Evolutionary conservation across 23 tunicate genomes (phyloP).

Genomic region (Ascidia mentula): DNA sequence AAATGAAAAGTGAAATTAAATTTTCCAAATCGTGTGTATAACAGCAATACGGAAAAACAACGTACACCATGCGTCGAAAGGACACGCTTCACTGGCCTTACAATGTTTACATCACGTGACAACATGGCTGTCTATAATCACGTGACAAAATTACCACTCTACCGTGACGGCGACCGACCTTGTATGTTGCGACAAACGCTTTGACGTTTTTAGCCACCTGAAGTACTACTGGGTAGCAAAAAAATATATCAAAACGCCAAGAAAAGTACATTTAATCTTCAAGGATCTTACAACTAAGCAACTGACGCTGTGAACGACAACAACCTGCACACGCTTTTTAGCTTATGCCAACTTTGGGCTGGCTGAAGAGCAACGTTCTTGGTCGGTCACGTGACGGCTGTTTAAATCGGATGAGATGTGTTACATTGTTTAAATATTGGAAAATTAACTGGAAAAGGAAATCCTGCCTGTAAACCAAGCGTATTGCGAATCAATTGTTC

Average conservation of each 20-base stretch:
- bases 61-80: neutral
- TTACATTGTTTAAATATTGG: neutral
- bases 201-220: no score
- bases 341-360: neutral
- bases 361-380: neutral
- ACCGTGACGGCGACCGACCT: neutral
- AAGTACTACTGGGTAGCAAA: no score
- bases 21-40: neutral
- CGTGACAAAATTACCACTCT: neutral
- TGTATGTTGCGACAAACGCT: no score
- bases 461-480: no score
- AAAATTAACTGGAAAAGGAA: no score
- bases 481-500: no score
- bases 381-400: neutral
- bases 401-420: neutral
- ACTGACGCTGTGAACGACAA: no score
- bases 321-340: no score
- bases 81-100: neutral
- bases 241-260: neutral
- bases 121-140: neutral
- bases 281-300: no score
- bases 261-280: neutral
- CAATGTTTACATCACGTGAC: constrained; percentile 12
- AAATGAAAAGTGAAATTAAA: no score
- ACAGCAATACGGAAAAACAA: neutral